These are phyloP conservation scores for Erethizon dorsatum DNA, from an alignment of 2,797 vertebrate species.

Conservation along the genomic window DNA sequence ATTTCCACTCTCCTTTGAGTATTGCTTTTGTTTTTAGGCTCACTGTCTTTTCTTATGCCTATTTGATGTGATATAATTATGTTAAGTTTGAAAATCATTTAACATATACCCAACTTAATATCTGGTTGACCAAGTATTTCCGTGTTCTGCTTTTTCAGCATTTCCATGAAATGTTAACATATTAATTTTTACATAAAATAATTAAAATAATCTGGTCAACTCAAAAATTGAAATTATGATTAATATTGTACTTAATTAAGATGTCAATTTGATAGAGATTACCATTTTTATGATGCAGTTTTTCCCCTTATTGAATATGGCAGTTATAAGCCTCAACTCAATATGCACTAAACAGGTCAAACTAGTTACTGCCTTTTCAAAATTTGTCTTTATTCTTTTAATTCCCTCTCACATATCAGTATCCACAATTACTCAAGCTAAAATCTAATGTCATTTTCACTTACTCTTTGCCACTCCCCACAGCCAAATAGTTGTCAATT, in stretches of 20 bases:
- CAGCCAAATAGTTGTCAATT: neutral
- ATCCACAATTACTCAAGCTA: neutral
- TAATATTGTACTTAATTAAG: neutral
- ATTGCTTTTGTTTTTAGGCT: constrained; percentile 40
- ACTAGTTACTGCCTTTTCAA: neutral
- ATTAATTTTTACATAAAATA: constrained; percentile 31
- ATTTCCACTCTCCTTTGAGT: neutral
- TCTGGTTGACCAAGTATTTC: neutral
- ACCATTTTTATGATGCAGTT: neutral
- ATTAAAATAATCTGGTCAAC: neutral
- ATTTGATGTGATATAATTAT: constrained; percentile 10
- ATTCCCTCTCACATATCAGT: neutral
- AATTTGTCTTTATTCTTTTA: neutral
- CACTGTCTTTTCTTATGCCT: neutral
- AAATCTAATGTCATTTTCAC: constrained; percentile 45
- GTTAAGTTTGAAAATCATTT: neutral
- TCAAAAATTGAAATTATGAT: neutral
- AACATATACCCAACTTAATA: neutral
- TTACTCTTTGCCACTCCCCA: neutral
- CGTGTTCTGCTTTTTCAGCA: neutral
- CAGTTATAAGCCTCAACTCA: neutral
- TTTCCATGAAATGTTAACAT: constrained; percentile 57
- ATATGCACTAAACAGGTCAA: neutral
- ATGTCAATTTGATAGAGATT: neutral
- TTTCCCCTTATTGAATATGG: neutral